Evolutionary conservation across 2,113 vertebrate genomes (phyloP).

Genomic region (Cyanoramphus novaezelandiae): DNA sequence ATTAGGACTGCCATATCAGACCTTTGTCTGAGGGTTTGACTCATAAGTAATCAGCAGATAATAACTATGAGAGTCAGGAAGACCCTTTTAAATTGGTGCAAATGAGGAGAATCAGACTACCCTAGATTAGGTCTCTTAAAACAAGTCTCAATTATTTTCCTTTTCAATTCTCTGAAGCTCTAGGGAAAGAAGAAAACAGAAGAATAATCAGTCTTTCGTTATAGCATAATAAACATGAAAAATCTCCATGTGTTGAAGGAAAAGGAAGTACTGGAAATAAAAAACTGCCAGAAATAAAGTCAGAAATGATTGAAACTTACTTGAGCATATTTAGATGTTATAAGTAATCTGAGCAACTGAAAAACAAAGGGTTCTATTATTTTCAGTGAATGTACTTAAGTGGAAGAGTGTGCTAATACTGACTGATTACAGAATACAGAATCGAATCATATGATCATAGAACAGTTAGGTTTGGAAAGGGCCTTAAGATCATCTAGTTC

Average conservation of each 20-base stretch:
- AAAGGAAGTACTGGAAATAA: background rate
- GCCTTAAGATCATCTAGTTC: no score
- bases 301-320: background rate
- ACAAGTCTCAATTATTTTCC: background rate
- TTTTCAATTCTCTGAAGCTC: background rate
- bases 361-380: background rate
- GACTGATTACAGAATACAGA: background rate
- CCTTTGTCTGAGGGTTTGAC: background rate
- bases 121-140: background rate
- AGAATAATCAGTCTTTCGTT: background rate
- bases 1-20: background rate
- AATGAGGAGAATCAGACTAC: background rate
- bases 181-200: background rate
- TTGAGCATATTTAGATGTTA: background rate
- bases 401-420: background rate
- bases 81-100: background rate
- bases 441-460: background rate
- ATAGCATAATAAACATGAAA: background rate
- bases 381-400: background rate
- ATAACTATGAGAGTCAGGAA: background rate
- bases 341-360: background rate
- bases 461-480: no score
- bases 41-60: background rate
- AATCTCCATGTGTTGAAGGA: background rate
- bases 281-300: background rate